Evolutionary conservation across 2,797 vertebrate genomes (phyloP).

Genomic region (Eulemur mongoz): DNA sequence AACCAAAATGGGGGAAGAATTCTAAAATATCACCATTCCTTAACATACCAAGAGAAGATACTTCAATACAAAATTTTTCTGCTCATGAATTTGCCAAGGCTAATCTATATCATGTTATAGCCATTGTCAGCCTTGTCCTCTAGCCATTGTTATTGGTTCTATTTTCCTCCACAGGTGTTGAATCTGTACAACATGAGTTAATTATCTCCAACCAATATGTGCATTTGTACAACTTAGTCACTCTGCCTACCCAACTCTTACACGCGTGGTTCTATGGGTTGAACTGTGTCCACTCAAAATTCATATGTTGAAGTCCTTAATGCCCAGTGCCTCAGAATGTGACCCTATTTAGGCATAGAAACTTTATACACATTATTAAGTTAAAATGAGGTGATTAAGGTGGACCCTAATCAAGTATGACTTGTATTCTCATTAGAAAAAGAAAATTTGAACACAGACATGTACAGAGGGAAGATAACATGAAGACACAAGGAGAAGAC

Average conservation of each 20-base stretch:
- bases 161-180: not conserved
- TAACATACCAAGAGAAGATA: not conserved
- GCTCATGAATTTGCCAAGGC: not conserved
- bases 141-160: not conserved
- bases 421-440: not conserved
- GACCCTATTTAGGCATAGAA: not conserved
- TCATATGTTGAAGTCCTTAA: not conserved
- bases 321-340: not conserved
- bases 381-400: not conserved
- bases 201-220: not conserved
- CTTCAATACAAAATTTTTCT: not conserved
- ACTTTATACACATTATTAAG: not conserved
- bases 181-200: not conserved
- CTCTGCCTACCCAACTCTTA: not conserved
- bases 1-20: not conserved
- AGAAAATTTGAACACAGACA: not conserved
- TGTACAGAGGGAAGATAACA: not conserved
- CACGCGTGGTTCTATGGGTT: rapidly evolving
- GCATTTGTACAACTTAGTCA: not conserved
- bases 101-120: not conserved
- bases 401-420: not conserved
- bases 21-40: not conserved
- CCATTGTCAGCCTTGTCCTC: not conserved
- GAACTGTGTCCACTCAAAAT: not conserved
- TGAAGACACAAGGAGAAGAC: not conserved